phyloP scores from a whole-genome alignment of 2,888 invertebrate species.

The Callosobruchus maculatus region DNA sequence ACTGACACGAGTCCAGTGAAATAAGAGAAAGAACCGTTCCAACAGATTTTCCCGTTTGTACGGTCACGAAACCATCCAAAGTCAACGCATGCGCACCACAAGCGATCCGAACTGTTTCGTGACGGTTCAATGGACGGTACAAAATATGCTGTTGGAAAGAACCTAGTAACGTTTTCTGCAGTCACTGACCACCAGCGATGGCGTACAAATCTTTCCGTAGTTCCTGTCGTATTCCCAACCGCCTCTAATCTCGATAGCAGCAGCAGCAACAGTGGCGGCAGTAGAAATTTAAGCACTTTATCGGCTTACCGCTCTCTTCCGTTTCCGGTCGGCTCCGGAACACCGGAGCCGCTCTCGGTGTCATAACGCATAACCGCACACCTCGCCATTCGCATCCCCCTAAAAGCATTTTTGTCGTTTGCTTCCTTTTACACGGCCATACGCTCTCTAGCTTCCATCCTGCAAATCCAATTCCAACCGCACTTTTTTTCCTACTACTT shows the following conservation, averaged over 20 bases:
- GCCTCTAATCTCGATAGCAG: not conserved
- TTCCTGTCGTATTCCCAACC: not conserved
- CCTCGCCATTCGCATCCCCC: not conserved
- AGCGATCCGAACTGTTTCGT: too few species aligned
- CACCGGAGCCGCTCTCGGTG: not conserved
- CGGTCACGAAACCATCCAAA: too few species aligned
- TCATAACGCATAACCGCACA: not conserved
- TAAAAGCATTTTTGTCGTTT: not conserved
- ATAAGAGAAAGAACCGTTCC: too few species aligned
- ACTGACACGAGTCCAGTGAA: too few species aligned
- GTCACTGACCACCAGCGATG: too few species aligned
- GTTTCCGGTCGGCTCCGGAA: not conserved
- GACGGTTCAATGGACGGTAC: too few species aligned
- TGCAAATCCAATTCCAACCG: not conserved
- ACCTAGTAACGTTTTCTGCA: too few species aligned
- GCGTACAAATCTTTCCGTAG: too few species aligned
- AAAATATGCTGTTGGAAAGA: too few species aligned
- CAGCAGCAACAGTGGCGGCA: not conserved
- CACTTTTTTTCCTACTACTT: not conserved
- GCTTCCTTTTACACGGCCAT: not conserved
- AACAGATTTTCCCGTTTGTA: too few species aligned
- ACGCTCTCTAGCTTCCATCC: not conserved
- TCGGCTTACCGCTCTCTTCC: not conserved
- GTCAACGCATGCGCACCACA: too few species aligned
- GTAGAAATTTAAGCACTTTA: not conserved